Base-by-base conservation (phyloP, 2,797 vertebrate species). In the Enteromius afrohamiltoni region DNA sequence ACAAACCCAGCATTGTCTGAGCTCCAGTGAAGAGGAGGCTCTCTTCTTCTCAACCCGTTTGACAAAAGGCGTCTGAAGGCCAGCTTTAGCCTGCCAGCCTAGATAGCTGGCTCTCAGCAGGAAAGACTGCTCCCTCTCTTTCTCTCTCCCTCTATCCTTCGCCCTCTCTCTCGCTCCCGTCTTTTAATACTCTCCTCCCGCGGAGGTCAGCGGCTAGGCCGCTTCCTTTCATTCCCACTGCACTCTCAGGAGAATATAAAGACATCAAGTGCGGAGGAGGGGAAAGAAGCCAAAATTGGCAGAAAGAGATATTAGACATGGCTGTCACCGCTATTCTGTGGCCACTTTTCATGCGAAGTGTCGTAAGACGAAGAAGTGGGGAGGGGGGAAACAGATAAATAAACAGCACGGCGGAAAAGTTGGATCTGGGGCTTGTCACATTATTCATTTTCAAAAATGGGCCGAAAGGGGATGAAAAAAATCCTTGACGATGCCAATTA, bases 231-330 rank as follows among this genome's bases (percentile, higher is more conserved):
- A 97, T 93, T 93, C 90, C 77, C 19, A 89, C 88, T 88, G 90
- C 94, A 93, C 96, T 96, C 95, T 97, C 96, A 96, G 95, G 95
- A 96, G 94, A 91, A 92, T 95, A 99, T 98, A 97, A 98, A 98
- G 97, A 98, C 97, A 97, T 98, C 98, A 98, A 97, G 96, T 95
- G 93, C 73, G 89, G 91, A 96, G 96, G 93, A 85, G 86, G 80
- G 91, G 86, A 79, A 85, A 93, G 94, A 94, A 95, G 95, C 93
- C 93, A 95, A 94, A 95, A 92, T 95, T 95, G 93, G 95, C 95
- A 96, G 96, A 97, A 96, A 97, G 96, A 98, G 96, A 98, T 98
- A 97, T 98, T 98, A 96, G 97, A 95, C 97, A 98, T 96, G 97
- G 96, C 96, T 99, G 97, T 98, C 97, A 98, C 92, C 92, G 90